Percentiles rank a stretch among this genome's conserved stretches.
Evolutionary conservation across 2,797 vertebrate genomes (phyloP).

Genomic region (Melopsittacus undulatus): DNA sequence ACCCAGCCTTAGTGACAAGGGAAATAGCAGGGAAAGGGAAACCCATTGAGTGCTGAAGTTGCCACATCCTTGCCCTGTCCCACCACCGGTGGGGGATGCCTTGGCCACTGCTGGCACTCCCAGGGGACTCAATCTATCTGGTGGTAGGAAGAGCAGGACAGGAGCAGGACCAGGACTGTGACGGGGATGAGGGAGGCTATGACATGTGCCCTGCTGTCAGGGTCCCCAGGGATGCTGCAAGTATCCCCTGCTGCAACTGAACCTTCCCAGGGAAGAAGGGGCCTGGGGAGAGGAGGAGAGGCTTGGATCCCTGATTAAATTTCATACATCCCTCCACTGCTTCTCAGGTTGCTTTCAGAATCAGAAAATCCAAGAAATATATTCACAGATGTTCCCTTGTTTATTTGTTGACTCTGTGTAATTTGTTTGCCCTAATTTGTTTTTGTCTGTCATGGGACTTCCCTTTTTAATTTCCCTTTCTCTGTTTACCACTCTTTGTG

Average conservation of each 20-base stretch:
- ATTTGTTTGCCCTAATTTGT: constrained; percentile 99
- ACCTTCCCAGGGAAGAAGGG: neutral
- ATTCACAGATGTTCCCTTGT: constrained; percentile 92
- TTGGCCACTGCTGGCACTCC: neutral
- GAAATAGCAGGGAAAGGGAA: neutral
- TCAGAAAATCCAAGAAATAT: constrained; percentile 90
- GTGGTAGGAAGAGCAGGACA: neutral
- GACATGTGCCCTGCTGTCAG: fast-evolving
- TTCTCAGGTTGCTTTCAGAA: constrained; percentile 81
- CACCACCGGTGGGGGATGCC: neutral
- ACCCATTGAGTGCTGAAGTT: neutral
- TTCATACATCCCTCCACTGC: constrained; percentile 72
- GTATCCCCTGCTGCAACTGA: neutral
- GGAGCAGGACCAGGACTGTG: neutral
- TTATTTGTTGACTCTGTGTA: constrained; percentile 99
- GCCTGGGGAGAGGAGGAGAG: neutral
- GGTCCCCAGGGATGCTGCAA: neutral
- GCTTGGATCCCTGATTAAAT: constrained; percentile 58
- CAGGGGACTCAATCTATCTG: fast-evolving
- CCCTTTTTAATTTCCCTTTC: constrained; percentile 98
- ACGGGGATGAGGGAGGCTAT: fast-evolving
- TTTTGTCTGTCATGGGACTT: constrained; percentile 96
- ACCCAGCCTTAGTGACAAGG: neutral
- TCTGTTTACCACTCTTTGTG: constrained; percentile 99
- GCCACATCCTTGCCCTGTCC: neutral